phyloP scores from a whole-genome alignment of 2,113 vertebrate genomes.

The Hydropotes inermis region DNA sequence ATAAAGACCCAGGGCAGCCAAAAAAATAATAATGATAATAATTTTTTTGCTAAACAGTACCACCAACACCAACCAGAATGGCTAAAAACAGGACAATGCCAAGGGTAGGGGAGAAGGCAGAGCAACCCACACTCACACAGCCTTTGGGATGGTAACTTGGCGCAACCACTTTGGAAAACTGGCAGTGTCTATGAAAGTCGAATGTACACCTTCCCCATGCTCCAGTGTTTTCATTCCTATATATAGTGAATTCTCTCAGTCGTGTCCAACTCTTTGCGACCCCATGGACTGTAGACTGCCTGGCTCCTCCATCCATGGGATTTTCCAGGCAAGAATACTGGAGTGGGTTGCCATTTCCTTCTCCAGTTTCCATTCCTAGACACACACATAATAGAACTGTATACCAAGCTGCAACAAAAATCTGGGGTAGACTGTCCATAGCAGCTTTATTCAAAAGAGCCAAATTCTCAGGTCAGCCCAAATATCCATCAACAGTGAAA shows the following conservation, averaged over 20 bases:
- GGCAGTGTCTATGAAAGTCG: rapidly evolving
- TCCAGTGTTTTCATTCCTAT: background rate
- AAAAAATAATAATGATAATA: background rate
- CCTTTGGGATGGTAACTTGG: background rate
- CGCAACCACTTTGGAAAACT: background rate
- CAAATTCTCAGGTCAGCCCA: background rate
- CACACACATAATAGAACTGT: no score
- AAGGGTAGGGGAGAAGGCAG: background rate
- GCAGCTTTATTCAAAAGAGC: background rate
- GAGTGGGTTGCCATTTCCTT: background rate
- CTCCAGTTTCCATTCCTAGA: background rate
- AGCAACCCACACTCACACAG: background rate
- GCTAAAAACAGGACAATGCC: background rate
- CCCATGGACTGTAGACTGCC: background rate
- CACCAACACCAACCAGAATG: background rate
- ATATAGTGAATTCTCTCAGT: background rate
- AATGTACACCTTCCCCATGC: rapidly evolving
- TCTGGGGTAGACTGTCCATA: no score
- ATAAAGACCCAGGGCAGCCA: background rate
- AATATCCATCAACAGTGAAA: background rate
- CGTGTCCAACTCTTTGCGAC: background rate
- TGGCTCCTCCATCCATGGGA: background rate
- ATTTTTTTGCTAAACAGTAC: background rate
- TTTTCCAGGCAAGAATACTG: background rate
- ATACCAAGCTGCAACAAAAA: background rate